Conservation (phyloP, 2,888 invertebrate genomes). For the Hirtodrosophila cameraria region DNA sequence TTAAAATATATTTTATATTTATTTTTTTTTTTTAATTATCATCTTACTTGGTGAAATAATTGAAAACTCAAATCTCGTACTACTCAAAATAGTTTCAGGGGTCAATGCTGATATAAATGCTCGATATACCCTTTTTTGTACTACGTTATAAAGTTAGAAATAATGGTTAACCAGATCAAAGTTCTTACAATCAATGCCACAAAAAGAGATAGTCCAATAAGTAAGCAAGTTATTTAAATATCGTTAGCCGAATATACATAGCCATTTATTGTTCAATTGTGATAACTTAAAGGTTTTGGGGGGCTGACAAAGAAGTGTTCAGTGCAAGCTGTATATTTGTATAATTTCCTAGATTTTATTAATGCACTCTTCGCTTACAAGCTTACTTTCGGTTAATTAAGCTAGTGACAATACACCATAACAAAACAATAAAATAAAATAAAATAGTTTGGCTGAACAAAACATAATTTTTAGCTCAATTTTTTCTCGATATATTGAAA, state of each 20-base stretch:
- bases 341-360: conserved; percentile 25
- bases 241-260: not conserved
- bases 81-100: no score
- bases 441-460: conserved; percentile 1
- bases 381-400: conserved; percentile 2
- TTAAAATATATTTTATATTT: no score
- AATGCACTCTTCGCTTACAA: conserved; percentile 8
- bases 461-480: conserved; percentile 11
- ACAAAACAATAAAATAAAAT: conserved; percentile 21
- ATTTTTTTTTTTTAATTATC: no score
- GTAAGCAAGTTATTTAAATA: not conserved
- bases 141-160: no score
- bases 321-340: not conserved
- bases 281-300: not conserved
- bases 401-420: conserved; percentile 15
- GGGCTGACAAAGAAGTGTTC: not conserved
- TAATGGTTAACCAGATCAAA: no score
- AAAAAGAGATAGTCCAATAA: no score
- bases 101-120: no score
- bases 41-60: no score
- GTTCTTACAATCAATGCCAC: no score
- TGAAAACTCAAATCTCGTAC: no score
- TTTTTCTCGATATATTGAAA: conserved; percentile 18
- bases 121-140: no score
- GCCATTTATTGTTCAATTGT: conserved; percentile 10